Base-by-base conservation (phyloP, 2,888 invertebrate genomes). In the Archips crataeganus region DNA sequence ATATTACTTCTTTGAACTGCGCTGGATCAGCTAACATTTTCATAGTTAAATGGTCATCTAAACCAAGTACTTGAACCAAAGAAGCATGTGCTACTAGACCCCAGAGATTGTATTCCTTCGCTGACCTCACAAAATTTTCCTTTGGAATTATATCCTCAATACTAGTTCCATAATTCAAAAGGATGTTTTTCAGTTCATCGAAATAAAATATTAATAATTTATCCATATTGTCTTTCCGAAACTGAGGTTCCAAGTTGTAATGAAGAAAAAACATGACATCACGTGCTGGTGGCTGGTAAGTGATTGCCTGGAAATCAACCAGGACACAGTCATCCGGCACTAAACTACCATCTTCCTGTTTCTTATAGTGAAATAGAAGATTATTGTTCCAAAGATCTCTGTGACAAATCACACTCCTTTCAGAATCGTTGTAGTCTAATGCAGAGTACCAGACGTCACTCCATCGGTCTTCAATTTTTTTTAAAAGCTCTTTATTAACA, bases 231-330 rank as follows among this genome's bases (percentile, higher is more conserved):
- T 32, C 32, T 32, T 57, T 57, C 3, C 57, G 32, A 32, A 32
- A 11, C 3, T 57, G 57, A 2, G 4, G 57, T 23, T 57, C 32
- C 32, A 57, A 57, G 32, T 9, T 57, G 57, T 32, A 57, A 57
- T 57, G 10, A 3, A 57, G 32, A 57, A 95, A 87, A 34, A 95
- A 84, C 84, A 95, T 92, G 1, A 96, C 88, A 79, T 97, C 97
- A 96, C 93, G 36, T 45, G 96, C 95, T 0, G 96, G 96, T 0
- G 97, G 96, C 13, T 95, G 95, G 81, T 96, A 97, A 45, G 96
- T 93, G 0, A 95, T 90, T 65, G 96, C 90, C 87, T 97, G 97
- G 81, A 96, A 97, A 85, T 97, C 97, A 2, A 97, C 95, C 11
- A 97, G 83, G 54, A 96, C 82, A 78, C 96, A 96, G 42, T 95